Conservation (phyloP, 2,113 vertebrate species). For the Ictidomys tridecemlineatus region DNA sequence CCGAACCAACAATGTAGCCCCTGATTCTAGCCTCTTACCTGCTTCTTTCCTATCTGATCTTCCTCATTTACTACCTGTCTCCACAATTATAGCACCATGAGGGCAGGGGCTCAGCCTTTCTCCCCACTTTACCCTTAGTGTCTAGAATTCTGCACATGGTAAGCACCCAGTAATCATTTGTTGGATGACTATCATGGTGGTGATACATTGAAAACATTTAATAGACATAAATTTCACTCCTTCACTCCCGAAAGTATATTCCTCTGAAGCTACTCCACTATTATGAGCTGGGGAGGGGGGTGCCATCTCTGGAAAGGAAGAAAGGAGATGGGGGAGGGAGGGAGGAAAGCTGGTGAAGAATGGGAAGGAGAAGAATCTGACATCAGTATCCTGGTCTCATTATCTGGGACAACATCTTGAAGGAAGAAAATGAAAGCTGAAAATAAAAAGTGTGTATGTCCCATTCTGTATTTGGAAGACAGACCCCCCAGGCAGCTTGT, state of each 20-base stretch:
- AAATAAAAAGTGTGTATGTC: not conserved
- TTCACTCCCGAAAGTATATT: not conserved
- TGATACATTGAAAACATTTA: not conserved
- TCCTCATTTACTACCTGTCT: not conserved
- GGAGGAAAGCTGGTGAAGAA: not conserved
- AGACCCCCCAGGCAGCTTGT: not conserved
- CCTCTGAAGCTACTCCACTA: not conserved
- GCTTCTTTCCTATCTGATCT: not conserved
- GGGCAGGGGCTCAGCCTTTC: not conserved
- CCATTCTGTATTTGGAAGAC: not conserved
- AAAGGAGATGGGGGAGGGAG: not conserved
- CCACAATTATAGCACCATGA: accelerated
- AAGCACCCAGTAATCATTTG: not conserved
- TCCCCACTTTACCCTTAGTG: not conserved
- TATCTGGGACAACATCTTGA: not conserved
- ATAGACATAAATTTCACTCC: too few relatives aligned
- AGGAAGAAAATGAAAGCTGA: not conserved
- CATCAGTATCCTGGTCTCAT: not conserved
- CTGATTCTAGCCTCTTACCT: not conserved
- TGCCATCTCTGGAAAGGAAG: not conserved
- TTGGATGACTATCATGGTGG: not conserved
- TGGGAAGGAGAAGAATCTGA: not conserved
- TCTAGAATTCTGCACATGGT: not conserved
- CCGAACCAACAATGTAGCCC: not conserved
- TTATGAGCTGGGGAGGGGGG: not conserved